phyloP scores from a whole-genome alignment of 37 sponge, comb jelly and placozoan species.

The Eunapius fragilis region DNA sequence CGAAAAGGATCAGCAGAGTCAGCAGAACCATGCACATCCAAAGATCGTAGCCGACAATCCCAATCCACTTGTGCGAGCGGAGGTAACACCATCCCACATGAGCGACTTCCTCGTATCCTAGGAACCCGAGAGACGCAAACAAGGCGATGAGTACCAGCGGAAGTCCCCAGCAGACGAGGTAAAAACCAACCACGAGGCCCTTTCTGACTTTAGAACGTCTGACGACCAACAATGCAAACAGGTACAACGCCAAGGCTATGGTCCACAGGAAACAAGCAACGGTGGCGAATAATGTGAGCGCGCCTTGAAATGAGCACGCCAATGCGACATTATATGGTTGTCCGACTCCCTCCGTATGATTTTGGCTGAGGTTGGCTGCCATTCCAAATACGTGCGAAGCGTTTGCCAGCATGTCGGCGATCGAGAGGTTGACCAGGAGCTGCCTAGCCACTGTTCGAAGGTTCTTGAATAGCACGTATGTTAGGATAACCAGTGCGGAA shows the following conservation, averaged over 20 bases:
- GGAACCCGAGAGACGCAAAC: neutral
- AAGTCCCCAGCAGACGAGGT: conserved; percentile 40
- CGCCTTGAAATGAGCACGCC: conserved; percentile 30
- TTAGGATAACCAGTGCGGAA: conserved; percentile 55
- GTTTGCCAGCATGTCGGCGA: conserved; percentile 57
- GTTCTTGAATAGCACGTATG: conserved; percentile 59
- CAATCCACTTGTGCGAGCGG: neutral
- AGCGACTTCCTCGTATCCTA: conserved; percentile 21
- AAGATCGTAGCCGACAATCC: conserved; percentile 45
- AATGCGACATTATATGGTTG: neutral
- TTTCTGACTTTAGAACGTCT: neutral
- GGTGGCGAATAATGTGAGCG: conserved; percentile 36
- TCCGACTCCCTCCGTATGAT: neutral
- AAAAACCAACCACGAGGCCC: conserved; percentile 14
- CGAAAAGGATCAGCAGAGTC: conserved; percentile 46
- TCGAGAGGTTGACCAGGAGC: conserved; percentile 58
- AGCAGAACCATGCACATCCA: conserved; percentile 50
- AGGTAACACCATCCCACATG: conserved; percentile 58
- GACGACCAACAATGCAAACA: conserved; percentile 38
- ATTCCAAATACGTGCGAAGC: conserved; percentile 41
- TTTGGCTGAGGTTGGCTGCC: conserved; percentile 27
- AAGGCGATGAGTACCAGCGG: neutral
- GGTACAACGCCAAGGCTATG: conserved; percentile 38
- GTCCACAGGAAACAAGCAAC: conserved; percentile 60
- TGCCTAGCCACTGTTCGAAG: conserved; percentile 55